Evolutionary conservation across 2,888 invertebrate genomes (phyloP).

Genomic region (Steinernema scapterisci): DNA sequence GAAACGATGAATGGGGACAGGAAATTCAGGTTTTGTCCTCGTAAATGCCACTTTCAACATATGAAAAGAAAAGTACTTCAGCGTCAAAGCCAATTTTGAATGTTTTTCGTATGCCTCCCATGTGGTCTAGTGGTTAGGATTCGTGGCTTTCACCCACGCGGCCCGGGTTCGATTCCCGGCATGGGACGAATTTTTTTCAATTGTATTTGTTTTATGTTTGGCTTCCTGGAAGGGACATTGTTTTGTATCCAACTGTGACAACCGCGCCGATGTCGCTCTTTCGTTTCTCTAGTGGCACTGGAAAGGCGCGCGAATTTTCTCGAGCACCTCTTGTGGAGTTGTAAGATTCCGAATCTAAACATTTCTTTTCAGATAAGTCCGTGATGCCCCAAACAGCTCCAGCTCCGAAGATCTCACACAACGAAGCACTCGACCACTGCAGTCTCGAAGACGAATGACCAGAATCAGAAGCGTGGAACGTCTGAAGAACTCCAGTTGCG

Average conservation of each 20-base stretch:
- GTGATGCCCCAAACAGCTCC: neutral
- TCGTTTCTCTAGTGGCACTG: too few species aligned
- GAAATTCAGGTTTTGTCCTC: too few species aligned
- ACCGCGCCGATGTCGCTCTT: too few species aligned
- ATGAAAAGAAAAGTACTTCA: too few species aligned
- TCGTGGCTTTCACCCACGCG: constrained; percentile 47
- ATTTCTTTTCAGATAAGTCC: constrained; percentile 3
- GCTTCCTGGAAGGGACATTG: too few species aligned
- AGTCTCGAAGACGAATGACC: constrained; percentile 37
- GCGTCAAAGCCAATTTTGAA: too few species aligned
- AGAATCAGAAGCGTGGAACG: neutral
- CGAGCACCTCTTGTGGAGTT: too few species aligned
- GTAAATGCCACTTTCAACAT: too few species aligned
- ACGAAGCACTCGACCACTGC: constrained; percentile 38
- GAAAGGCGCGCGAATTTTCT: too few species aligned
- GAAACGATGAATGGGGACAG: too few species aligned
- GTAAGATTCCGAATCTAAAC: neutral
- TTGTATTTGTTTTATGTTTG: too few species aligned
- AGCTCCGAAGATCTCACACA: constrained; percentile 33
- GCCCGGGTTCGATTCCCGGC: constrained; percentile 53
- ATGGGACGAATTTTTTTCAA: constrained; percentile 38
- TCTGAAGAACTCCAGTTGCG: neutral
- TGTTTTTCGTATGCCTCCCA: constrained; percentile 29
- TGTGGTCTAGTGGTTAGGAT: constrained; percentile 49
- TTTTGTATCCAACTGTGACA: too few species aligned